Evolutionary conservation across 1,140 invertebrate species (phyloP), one percentile per base, ranked within the genome.

Genomic region (Megalonaias nervosa): DNA sequence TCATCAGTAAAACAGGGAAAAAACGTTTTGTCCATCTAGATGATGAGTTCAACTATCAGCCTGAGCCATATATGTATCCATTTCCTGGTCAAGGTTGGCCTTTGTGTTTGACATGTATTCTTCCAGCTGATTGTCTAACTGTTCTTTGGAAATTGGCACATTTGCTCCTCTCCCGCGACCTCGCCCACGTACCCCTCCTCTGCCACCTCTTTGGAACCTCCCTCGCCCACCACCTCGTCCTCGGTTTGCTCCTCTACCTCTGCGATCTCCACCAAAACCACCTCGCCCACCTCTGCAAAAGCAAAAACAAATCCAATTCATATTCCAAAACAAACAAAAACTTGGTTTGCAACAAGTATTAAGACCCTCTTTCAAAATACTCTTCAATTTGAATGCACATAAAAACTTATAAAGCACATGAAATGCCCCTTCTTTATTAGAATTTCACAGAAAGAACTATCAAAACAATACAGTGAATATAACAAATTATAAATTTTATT

Each of bases 61-160:
- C 62, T 89, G 77, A 11, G 87, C 82, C 88, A 89, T 89, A 77
- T 89, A 89, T 13, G 80, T 79, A 77, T 89, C 88, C 38, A 89
- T 75, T 65, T 89, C 88, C 15, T 85, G 74, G 80, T 93, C 93
- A 9, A 94, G 89, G 0, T 90, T 90, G 5, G 90, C 86, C 77
- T 92, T 92, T 1, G 92, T 92, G 76, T 91, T 91, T 0, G 93
- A 91, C 93, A 94, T 94, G 88, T 94, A 94, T 67, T 92, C 90
- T 75, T 94, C 93, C 21, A 94, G 83, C 73, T 94, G 92, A 26
- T 90, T 90, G 78, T 94, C 93, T 38, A 94, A 83, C 80, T 93
- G 91, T 80, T 93, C 92, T 77, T 90, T 92, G 0, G 91, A 92
- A 13, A 86, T 76, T 15, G 69, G 60, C 6, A 68, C 68, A 14